phyloP scores from a whole-genome alignment of 2,888 invertebrate genomes.

The Lutraria lutraria region DNA sequence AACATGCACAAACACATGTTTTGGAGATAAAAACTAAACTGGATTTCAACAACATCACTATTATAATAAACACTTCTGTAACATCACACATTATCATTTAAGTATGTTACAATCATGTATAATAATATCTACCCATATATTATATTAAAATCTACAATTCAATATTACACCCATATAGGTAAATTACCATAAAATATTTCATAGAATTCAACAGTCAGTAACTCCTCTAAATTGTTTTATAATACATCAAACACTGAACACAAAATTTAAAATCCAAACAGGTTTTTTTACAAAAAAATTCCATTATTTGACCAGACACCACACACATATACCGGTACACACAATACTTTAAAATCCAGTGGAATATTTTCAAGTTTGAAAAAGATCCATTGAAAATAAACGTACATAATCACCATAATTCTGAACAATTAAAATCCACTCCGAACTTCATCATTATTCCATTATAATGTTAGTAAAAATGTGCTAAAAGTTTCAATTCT shows the following conservation, averaged over 20 bases:
- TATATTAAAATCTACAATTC: too few species aligned
- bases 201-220: too few species aligned
- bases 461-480: background rate
- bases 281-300: background rate
- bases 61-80: too few species aligned
- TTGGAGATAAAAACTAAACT: too few species aligned
- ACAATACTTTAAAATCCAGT: background rate
- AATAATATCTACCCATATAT: too few species aligned
- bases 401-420: background rate
- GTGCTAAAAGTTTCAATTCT: background rate
- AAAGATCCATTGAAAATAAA: background rate
- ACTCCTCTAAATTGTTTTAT: background rate
- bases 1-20: too few species aligned
- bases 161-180: too few species aligned
- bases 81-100: too few species aligned
- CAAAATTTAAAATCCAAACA: background rate
- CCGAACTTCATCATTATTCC: background rate
- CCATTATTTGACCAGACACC: background rate
- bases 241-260: background rate
- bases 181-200: too few species aligned
- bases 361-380: background rate
- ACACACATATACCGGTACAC: background rate
- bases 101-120: too few species aligned
- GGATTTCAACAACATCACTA: too few species aligned
- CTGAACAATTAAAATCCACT: conserved; percentile 11